These are phyloP conservation scores for Grammomys dolichurus DNA, from an alignment of 2,113 vertebrate species.

Conservation along the genomic window DNA sequence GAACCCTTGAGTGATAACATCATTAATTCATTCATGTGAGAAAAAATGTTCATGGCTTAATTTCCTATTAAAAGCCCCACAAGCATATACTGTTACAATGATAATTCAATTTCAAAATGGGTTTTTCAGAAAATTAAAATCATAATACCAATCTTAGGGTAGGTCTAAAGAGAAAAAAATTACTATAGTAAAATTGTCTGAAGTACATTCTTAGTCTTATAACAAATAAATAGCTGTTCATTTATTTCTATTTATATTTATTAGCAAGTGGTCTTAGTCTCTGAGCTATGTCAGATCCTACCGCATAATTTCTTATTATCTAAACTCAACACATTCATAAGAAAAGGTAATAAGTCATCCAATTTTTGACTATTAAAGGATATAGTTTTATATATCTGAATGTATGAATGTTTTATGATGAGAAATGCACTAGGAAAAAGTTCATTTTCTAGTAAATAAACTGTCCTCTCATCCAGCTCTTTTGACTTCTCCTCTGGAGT, in stretches of 20 bases:
- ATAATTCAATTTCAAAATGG: not conserved
- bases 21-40: not conserved
- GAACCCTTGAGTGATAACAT: not conserved
- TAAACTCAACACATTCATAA: not conserved
- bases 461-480: not conserved
- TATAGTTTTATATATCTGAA: not conserved
- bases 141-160: not conserved
- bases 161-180: not conserved
- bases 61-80: not conserved
- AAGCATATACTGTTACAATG: not conserved
- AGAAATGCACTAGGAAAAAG: not conserved
- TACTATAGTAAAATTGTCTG: not conserved
- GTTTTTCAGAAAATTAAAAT: not conserved
- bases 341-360: not conserved
- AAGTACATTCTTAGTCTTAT: not conserved
- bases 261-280: not conserved
- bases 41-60: not conserved
- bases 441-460: not conserved
- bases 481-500: not conserved
- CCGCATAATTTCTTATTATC: not conserved
- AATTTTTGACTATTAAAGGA: not conserved
- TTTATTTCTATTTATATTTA: not conserved
- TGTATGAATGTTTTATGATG: not conserved
- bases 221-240: not conserved
- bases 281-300: not conserved